Evolutionary conservation across 2,888 invertebrate genomes (phyloP).

Genomic region (Phoronis australis): DNA sequence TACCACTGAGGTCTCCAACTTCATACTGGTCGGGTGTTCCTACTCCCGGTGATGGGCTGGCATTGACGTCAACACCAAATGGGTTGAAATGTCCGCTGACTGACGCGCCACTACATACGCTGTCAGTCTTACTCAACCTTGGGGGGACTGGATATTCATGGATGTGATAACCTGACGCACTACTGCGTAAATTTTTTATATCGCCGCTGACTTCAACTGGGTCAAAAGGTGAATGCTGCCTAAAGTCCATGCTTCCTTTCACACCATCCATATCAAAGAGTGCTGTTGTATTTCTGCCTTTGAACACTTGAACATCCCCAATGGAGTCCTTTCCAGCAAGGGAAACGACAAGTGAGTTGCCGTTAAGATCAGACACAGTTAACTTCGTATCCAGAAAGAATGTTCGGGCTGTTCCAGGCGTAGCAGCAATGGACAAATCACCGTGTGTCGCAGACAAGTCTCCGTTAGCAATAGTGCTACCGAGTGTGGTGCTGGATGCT

Average conservation of each 20-base stretch:
- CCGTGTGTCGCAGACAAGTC: too few species aligned
- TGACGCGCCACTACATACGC: constrained; percentile 58
- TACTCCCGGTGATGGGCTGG: constrained; percentile 53
- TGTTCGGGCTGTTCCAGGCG: too few species aligned
- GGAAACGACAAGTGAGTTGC: too few species aligned
- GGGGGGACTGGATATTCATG: constrained; percentile 53
- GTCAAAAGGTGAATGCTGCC: constrained; percentile 76
- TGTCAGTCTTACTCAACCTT: constrained; percentile 21
- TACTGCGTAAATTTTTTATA: constrained; percentile 41
- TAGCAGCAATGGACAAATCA: too few species aligned
- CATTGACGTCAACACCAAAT: constrained; percentile 51
- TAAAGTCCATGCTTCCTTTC: constrained; percentile 70
- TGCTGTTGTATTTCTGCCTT: too few species aligned
- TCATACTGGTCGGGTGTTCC: constrained; percentile 87
- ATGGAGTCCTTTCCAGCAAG: too few species aligned
- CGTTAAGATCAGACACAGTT: too few species aligned
- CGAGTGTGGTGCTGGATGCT: too few species aligned
- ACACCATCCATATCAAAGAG: constrained; percentile 61
- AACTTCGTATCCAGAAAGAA: too few species aligned
- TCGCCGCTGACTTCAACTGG: constrained; percentile 58
- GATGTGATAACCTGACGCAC: constrained; percentile 52
- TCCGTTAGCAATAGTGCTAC: too few species aligned
- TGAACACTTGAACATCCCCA: too few species aligned
- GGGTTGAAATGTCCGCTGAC: constrained; percentile 74
- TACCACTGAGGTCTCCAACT: constrained; percentile 83